These are phyloP conservation scores for Pogonocherus hispidulus DNA, from an alignment of 2,888 invertebrate species.

Conservation along the genomic window DNA sequence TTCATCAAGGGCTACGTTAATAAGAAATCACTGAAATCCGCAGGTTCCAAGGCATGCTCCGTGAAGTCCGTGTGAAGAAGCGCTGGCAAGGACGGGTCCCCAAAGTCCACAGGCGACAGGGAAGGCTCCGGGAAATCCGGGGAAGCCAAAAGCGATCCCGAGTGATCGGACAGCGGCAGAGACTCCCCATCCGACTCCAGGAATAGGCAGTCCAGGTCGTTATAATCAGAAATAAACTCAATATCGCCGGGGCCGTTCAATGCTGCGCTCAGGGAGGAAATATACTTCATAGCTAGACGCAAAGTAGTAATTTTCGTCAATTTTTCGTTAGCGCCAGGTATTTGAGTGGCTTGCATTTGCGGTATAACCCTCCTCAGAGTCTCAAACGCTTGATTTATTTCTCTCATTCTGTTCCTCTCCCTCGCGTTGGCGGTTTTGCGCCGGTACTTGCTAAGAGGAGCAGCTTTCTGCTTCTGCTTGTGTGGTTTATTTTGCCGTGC, in stretches of 20 bases:
- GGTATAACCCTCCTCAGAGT: slow-evolving; percentile 84
- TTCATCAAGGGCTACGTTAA: slow-evolving; percentile 59
- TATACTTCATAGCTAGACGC: slow-evolving; percentile 89
- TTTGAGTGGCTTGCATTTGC: slow-evolving; percentile 67
- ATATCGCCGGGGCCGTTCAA: slow-evolving; percentile 36
- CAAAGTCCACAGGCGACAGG: slow-evolving; percentile 73
- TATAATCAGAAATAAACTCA: slow-evolving; percentile 57
- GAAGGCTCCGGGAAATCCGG: slow-evolving; percentile 70
- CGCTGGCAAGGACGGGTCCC: slow-evolving; percentile 64
- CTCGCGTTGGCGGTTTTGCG: slow-evolving; percentile 92
- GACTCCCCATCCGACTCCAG: slow-evolving; percentile 75
- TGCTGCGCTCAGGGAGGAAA: slow-evolving; percentile 78
- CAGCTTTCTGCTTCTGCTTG: slow-evolving; percentile 75
- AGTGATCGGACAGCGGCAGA: slow-evolving; percentile 71
- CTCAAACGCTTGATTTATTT: slow-evolving; percentile 92
- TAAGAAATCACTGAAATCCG: slow-evolving; percentile 66
- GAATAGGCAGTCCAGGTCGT: slow-evolving; percentile 67
- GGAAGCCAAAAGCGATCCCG: slow-evolving; percentile 69
- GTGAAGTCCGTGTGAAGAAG: slow-evolving; percentile 65
- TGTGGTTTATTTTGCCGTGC: slow-evolving; percentile 45
- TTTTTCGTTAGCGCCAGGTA: slow-evolving; percentile 78
- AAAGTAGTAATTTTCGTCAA: slow-evolving; percentile 92
- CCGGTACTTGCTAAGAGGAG: slow-evolving; percentile 89
- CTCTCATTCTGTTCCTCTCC: slow-evolving; percentile 89
- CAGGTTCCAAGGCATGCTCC: slow-evolving; percentile 62